Conservation (phyloP, 2,888 invertebrate genomes). For the Parnassius orleans region DNA sequence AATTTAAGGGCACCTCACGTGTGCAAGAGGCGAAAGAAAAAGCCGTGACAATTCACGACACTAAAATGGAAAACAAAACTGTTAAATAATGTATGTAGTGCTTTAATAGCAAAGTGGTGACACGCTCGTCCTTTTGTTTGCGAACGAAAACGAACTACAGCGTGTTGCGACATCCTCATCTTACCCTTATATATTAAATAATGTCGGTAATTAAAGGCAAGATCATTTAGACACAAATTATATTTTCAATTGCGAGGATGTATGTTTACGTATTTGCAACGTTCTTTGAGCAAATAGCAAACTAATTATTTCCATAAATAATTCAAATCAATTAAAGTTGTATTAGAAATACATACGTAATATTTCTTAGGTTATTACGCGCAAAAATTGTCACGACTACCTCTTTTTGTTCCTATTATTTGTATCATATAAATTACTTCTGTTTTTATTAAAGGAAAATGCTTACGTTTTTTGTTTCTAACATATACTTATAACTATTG, state of each 20-base stretch:
- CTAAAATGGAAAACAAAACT: constrained; percentile 55
- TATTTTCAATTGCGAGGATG: too few relatives aligned
- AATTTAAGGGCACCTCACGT: constrained; percentile 32
- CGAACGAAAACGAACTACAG: constrained; percentile 33
- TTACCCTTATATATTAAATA: constrained; percentile 4
- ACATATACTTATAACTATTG: too few relatives aligned
- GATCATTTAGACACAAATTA: not conserved
- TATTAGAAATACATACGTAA: too few relatives aligned
- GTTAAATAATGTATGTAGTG: constrained; percentile 59
- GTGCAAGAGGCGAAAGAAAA: constrained; percentile 38
- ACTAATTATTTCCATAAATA: too few relatives aligned
- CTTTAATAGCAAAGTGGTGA: constrained; percentile 27
- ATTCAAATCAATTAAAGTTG: too few relatives aligned
- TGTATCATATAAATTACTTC: too few relatives aligned
- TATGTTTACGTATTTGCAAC: too few relatives aligned
- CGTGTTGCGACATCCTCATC: constrained; percentile 33
- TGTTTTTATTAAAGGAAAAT: too few relatives aligned
- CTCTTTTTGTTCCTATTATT: too few relatives aligned
- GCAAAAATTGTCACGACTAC: not conserved
- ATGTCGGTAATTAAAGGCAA: not conserved
- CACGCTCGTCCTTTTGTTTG: constrained; percentile 39
- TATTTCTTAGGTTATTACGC: not conserved
- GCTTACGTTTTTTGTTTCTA: too few relatives aligned
- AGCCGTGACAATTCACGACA: constrained; percentile 35
- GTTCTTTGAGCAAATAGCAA: too few relatives aligned